Evolutionary conservation across 2,113 vertebrate genomes (phyloP).

Genomic region (Sinocyclocheilus anshuiensis): DNA sequence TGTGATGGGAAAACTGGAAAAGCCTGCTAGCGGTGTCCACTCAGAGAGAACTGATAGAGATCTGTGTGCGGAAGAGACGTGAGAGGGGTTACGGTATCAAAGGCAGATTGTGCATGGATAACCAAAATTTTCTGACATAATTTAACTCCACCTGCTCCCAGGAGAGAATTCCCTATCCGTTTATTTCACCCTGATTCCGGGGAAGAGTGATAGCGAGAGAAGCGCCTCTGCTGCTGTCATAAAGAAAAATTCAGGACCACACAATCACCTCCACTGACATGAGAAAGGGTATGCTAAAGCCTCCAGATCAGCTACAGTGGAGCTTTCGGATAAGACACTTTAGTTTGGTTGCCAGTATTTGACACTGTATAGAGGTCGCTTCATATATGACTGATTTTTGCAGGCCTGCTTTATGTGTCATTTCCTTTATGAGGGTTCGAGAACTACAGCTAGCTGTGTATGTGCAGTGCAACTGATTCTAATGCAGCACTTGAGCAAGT

Average conservation of each 20-base stretch:
- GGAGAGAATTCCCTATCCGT: background rate
- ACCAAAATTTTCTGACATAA: conserved; percentile 19
- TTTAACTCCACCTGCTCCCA: conserved; percentile 32
- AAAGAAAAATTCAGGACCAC: conserved; percentile 51
- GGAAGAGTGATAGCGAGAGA: conserved; percentile 8
- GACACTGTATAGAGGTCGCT: background rate
- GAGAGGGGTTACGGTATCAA: conserved; percentile 10
- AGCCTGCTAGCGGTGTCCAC: conserved; percentile 16
- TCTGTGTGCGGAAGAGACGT: conserved; percentile 6
- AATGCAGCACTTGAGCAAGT: background rate
- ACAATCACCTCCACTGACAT: conserved; percentile 70
- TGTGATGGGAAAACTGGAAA: conserved; percentile 27
- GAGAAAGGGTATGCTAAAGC: conserved; percentile 64
- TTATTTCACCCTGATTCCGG: conserved; percentile 20
- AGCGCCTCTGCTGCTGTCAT: conserved; percentile 54
- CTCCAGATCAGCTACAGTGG: conserved; percentile 32
- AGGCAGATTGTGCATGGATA: conserved; percentile 28
- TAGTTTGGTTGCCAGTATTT: conserved; percentile 12
- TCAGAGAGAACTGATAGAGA: conserved; percentile 1
- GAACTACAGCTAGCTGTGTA: background rate
- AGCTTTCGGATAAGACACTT: background rate
- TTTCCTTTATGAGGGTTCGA: background rate
- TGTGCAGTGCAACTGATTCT: background rate
- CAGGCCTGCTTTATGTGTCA: background rate
- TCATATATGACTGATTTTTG: background rate